These are phyloP conservation scores for Antigone vipio DNA, from an alignment of 2,113 vertebrate genomes.

Conservation along the genomic window DNA sequence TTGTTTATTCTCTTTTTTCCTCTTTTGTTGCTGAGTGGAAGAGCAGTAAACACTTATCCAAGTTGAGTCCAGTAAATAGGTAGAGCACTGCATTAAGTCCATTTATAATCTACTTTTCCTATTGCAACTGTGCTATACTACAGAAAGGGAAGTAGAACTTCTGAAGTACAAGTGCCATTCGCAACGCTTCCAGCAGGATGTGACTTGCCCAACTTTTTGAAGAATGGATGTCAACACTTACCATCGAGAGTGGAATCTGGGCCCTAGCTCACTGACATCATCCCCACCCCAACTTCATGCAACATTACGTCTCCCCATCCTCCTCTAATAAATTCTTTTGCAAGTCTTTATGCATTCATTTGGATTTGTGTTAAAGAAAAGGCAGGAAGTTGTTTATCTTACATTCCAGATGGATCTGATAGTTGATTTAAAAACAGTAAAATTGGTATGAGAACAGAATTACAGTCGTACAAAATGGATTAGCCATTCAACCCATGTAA, in stretches of 20 bases:
- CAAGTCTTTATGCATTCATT: neutral
- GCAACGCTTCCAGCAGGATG: neutral
- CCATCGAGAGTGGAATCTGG: rapidly evolving
- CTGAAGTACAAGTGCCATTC: neutral
- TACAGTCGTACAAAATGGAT: neutral
- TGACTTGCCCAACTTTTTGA: neutral
- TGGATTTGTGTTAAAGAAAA: neutral
- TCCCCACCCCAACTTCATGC: neutral
- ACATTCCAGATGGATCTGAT: neutral
- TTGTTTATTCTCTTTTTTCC: neutral
- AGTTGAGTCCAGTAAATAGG: neutral
- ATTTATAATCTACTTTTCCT: neutral
- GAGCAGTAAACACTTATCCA: neutral
- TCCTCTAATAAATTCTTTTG: neutral
- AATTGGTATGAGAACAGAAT: neutral
- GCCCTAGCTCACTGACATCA: neutral
- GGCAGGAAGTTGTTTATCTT: neutral
- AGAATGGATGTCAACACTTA: neutral
- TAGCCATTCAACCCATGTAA: neutral
- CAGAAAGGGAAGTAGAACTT: neutral
- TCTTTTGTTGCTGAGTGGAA: neutral
- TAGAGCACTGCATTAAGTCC: neutral
- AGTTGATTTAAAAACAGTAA: neutral
- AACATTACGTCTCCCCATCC: neutral
- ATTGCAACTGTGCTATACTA: neutral